These are phyloP conservation scores for Sinosuthora webbiana DNA, from an alignment of 2,113 vertebrate genomes.

Conservation along the genomic window DNA sequence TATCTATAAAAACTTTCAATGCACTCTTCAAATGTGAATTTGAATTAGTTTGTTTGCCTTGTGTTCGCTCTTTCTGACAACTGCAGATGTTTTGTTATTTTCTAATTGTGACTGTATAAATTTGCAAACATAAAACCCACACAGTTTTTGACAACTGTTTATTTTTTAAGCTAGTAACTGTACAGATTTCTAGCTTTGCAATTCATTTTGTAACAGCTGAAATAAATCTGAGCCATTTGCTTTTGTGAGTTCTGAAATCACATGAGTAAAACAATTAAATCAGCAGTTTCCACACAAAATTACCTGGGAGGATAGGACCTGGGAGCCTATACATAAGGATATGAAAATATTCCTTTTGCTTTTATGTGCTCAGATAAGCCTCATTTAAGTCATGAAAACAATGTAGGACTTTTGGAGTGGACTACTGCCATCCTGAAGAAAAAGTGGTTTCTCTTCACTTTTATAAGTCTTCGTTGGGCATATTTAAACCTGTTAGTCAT, in stretches of 20 bases:
- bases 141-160: neutral
- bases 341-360: neutral
- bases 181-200: neutral
- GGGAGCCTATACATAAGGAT: neutral
- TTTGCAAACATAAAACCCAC: neutral
- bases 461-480: neutral
- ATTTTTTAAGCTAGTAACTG: neutral
- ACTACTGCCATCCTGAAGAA: neutral
- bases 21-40: neutral
- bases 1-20: neutral
- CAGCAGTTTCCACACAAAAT: neutral
- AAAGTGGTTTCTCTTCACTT: neutral
- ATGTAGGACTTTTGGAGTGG: neutral
- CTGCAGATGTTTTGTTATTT: conserved; percentile 28
- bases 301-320: neutral
- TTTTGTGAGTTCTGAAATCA: neutral
- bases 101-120: conserved; percentile 20
- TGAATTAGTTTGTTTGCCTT: neutral
- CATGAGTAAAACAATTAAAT: neutral
- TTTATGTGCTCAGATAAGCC: neutral
- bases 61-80: neutral
- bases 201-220: neutral
- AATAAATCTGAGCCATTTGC: neutral
- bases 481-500: neutral
- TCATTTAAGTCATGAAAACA: neutral